Evolutionary conservation across 2,797 vertebrate genomes (phyloP).

Genomic region (Falco biarmicus): DNA sequence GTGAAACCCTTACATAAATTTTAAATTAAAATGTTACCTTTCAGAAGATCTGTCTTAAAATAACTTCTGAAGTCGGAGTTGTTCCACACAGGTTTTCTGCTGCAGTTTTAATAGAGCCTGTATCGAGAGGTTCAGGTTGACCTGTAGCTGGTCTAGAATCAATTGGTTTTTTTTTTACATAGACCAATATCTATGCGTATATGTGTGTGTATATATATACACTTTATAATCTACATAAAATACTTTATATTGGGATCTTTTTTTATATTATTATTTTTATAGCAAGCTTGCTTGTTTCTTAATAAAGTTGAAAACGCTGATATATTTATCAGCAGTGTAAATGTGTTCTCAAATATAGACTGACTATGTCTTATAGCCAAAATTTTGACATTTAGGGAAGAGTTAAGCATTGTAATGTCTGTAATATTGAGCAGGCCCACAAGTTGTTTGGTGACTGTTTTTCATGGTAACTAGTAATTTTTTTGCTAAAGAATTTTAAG

Average conservation of each 20-base stretch:
- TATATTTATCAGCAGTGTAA: neutral
- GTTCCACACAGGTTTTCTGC: neutral
- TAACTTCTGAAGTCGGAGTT: neutral
- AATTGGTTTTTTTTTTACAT: neutral
- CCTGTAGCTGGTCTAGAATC: neutral
- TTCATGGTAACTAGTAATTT: neutral
- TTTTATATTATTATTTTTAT: neutral
- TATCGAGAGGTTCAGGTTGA: neutral
- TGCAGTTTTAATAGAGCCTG: neutral
- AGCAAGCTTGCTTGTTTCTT: neutral
- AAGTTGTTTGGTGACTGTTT: neutral
- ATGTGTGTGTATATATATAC: accelerated
- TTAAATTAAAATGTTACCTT: neutral
- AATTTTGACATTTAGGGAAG: neutral
- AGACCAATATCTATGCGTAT: no score
- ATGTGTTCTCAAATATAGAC: neutral
- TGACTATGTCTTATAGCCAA: neutral
- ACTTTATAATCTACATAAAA: neutral
- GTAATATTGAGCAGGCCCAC: neutral
- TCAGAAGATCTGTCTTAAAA: neutral
- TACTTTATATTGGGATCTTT: neutral
- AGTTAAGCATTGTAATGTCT: neutral
- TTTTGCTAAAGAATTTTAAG: neutral
- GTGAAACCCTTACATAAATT: neutral
- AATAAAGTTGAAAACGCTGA: neutral